Conservation (phyloP, 1,140 invertebrate genomes). For the Aplysia californica region DNA sequence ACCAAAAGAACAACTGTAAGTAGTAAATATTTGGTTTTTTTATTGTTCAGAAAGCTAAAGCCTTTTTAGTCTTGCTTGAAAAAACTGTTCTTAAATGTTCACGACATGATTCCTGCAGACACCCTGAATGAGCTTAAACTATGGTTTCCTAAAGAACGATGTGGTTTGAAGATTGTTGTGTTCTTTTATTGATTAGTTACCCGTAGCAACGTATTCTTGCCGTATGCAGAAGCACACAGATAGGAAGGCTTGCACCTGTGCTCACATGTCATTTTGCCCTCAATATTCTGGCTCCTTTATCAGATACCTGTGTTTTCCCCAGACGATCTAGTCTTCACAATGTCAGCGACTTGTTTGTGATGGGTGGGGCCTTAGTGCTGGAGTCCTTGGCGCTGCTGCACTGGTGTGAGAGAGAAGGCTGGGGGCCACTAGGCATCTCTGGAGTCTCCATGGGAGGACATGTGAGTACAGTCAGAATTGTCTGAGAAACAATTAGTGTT, state of each 20-base stretch:
- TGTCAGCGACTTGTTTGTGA: conserved; percentile 98
- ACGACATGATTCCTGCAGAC: too few species aligned
- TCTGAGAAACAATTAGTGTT: too few species aligned
- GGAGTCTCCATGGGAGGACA: conserved; percentile 99
- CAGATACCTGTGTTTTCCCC: conserved; percentile 35
- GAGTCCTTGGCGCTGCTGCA: conserved; percentile 92
- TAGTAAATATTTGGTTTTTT: conserved; percentile 35
- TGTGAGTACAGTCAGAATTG: conserved; percentile 71
- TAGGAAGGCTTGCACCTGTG: too few species aligned
- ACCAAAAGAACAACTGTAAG: conserved; percentile 90
- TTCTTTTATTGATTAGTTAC: too few species aligned
- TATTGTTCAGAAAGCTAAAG: neutral
- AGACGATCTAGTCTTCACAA: conserved; percentile 93
- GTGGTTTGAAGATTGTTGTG: too few species aligned
- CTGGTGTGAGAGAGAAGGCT: conserved; percentile 88
- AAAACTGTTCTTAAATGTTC: too few species aligned
- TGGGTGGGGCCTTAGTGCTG: conserved; percentile 96
- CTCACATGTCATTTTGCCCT: too few species aligned
- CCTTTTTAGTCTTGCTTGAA: neutral
- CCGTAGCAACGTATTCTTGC: too few species aligned
- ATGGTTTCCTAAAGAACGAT: too few species aligned
- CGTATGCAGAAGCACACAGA: too few species aligned
- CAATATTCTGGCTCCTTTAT: neutral
- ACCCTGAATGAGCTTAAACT: too few species aligned
- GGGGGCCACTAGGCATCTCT: conserved; percentile 91